Evolutionary conservation across 1,140 invertebrate species (phyloP), one percentile per base, ranked within the genome.

Genomic region (Temnothorax longispinosus): DNA sequence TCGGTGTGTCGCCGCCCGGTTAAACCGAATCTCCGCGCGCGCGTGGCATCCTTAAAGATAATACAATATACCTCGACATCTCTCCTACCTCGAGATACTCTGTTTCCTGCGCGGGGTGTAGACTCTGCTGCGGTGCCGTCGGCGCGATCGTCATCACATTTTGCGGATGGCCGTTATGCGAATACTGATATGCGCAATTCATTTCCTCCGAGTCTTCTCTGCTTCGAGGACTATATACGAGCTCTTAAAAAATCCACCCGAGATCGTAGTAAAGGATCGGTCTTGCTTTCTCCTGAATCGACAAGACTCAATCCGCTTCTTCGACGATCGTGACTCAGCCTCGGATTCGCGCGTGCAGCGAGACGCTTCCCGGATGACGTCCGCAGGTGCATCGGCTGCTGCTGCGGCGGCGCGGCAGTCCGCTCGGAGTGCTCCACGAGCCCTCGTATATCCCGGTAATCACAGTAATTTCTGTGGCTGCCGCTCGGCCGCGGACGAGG

Each of bases 141-240:
- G 92, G 92, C 15, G 92, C 87, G 67, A 95, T 94, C 13, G 92
- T 92, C 92, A 95, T 93, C n/a, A 93, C 92, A 80, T 94, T 93
- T 56, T 95, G 95, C 3, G 94, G 93, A 88, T 95, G 94, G 32
- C 92, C 90, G 27, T 94, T 87, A 74, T 95, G 94, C 60, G 95
- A 92, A 78, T 95, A 95, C 72, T 95, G 95, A 91, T 95, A 95
- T 44, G 95, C 94, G 91, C 95, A 95, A 91, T 95, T 95, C 95
- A 95, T 95, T 7, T 85, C 91, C 65, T 85, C 91, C 65, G 27
- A 35, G 69, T n/a, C 13, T 47, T 81, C 52, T 86, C 58, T n/a
- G 27, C 27, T 76, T 76, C 47, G 38, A 65, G 38, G 7, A 13
- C n/a, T 44, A 27, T 44, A 27, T 44, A 64, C 21, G 15, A 10